Base-by-base conservation (phyloP, 2,113 vertebrate species). In the Syrrhaptes paradoxus region DNA sequence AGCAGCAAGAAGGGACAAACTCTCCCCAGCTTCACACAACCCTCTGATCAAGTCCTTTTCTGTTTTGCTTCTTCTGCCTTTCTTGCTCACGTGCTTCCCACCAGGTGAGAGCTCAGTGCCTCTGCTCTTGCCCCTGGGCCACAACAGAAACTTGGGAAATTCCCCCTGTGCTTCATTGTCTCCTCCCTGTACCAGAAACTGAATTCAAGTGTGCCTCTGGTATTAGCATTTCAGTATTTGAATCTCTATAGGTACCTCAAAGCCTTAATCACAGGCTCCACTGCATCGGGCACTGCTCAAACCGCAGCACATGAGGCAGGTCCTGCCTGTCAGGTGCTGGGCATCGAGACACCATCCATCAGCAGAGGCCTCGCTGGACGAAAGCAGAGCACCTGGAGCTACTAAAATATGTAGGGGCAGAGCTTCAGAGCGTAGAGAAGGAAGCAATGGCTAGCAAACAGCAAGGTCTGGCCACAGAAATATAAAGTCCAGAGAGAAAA, bases 251-350 rank as follows among this genome's bases (percentile, higher is more conserved):
- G 66, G 43, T 25, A 73, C 54, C 29, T 34, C 25, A 51, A 57
- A 67, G 65, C 83, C 66, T 55, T 6, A 28, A 29, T 16, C 59
- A 26, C 0, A 2, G 48, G 21, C 51, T n/a, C 46, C 6, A 5
- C 43, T 15, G 65, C 18, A 16, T 3, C 2, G 1, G 54, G 45
- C 20, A 10, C 80, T 51, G 65, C 36, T 51, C 75, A 43, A 13
- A 41, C 32, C 3, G 2, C 45, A 61, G 46, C 25, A 38, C 16
- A 16, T 0, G 2, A 63, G 55, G 79, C 26, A 54, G 91, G 26
- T 22, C 32, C 74, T 32, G 57, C 9, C 3, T 2, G 1, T 61
- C 1, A 1, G 6, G 25, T 1, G 2, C 45, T 46, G n/a, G 15
- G 28, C 45, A n/a, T 20, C 26, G 1, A 3, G 8, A 24, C 1